Percentiles rank a stretch among this genome's conserved stretches.
Evolutionary conservation across 2,888 invertebrate species (phyloP).

Genomic region (Ophonus ardosiacus): DNA sequence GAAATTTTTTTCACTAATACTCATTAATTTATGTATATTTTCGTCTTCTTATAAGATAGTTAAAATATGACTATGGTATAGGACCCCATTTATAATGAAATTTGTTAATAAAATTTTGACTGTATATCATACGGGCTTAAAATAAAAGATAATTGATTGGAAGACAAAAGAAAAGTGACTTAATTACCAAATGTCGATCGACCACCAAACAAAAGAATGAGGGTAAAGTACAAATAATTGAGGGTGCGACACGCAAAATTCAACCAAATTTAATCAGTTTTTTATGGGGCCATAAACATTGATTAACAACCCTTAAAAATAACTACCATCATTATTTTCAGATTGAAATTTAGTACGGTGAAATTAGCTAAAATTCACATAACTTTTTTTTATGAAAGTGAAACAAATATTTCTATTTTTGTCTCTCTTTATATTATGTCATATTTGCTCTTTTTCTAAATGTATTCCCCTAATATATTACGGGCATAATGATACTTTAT

Average conservation of each 20-base stretch:
- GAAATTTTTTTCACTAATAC: too few relatives aligned
- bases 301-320: neutral
- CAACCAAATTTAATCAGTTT: neutral
- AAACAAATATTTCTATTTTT: neutral
- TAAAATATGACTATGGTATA: too few relatives aligned
- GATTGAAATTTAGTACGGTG: neutral
- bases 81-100: too few relatives aligned
- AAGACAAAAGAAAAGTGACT: neutral
- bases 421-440: neutral
- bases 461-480: neutral
- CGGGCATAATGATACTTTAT: conserved; percentile 8
- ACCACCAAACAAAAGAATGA: neutral
- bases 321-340: neutral
- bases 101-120: too few relatives aligned
- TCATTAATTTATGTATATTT: too few relatives aligned
- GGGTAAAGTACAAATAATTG: neutral
- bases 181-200: neutral
- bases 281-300: neutral
- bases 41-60: too few relatives aligned
- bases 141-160: neutral
- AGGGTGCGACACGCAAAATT: neutral
- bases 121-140: too few relatives aligned
- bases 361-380: too few relatives aligned
- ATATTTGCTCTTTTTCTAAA: neutral
- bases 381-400: neutral